A percentile compares a stretch with the other conserved stretches of the same genome.
Conservation (phyloP, 2,797 vertebrate genomes). For the Takifugu rubripes region DNA sequence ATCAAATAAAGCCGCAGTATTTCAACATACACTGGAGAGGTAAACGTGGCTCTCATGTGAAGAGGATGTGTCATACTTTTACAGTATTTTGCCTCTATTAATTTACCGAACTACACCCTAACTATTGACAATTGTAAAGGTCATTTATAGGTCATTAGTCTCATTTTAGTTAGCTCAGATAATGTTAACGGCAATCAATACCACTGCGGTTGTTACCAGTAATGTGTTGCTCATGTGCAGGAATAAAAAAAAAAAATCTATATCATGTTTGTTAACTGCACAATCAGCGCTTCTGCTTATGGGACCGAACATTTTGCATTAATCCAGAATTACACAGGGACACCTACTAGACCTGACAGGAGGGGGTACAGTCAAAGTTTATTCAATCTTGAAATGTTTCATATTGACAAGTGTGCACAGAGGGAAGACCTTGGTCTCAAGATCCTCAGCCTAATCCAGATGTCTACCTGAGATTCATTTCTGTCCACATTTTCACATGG, state of each 20-base stretch:
- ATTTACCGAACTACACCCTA: too few relatives aligned
- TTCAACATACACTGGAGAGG: too few relatives aligned
- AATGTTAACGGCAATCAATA: slow-evolving; percentile 26
- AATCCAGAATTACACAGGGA: slow-evolving; percentile 34
- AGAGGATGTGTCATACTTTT: too few relatives aligned
- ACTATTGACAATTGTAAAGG: slow-evolving; percentile 8
- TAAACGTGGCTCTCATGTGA: too few relatives aligned
- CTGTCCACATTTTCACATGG: slow-evolving; percentile 58
- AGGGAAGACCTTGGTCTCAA: slow-evolving; percentile 53
- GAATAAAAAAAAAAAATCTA: slow-evolving; percentile 14
- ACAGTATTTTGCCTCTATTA: too few relatives aligned
- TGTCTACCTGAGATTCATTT: slow-evolving; percentile 75
- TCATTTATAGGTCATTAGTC: slow-evolving; percentile 15
- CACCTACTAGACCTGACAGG: slow-evolving; percentile 19
- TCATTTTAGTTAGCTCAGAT: slow-evolving; percentile 32
- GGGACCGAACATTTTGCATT: slow-evolving; percentile 35
- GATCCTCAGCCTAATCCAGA: slow-evolving; percentile 64
- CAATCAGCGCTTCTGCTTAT: slow-evolving; percentile 7
- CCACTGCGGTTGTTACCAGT: slow-evolving; percentile 19
- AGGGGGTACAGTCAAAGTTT: slow-evolving; percentile 67
- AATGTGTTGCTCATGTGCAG: slow-evolving; percentile 17
- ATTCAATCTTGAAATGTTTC: slow-evolving; percentile 63
- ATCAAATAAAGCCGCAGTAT: too few relatives aligned
- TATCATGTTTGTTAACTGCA: slow-evolving; percentile 7
- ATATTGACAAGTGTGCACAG: slow-evolving; percentile 70